phyloP scores from a whole-genome alignment of 1,140 invertebrate species.

The Panagrolaimus sp. region DNA sequence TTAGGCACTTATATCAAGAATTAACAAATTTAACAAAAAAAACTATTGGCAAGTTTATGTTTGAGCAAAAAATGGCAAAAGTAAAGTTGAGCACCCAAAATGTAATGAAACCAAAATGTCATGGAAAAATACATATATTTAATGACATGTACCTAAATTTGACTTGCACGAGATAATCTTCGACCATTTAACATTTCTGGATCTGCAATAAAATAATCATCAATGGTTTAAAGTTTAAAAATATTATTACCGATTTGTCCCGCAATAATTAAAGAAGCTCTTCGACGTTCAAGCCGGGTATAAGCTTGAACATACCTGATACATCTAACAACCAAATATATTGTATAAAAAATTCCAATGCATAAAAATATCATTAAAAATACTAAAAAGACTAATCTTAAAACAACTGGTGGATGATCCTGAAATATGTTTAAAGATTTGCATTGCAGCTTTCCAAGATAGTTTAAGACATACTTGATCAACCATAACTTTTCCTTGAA shows the following conservation, averaged over 20 bases:
- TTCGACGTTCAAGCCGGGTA: constrained; percentile 23
- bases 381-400: constrained; percentile 34
- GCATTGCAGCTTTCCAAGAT: neutral
- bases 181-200: constrained; percentile 12
- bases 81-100: no score
- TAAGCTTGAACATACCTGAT: constrained; percentile 27
- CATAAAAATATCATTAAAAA: constrained; percentile 35
- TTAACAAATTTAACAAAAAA: neutral
- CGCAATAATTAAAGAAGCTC: constrained; percentile 30
- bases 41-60: neutral
- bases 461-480: neutral
- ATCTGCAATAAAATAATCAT: neutral
- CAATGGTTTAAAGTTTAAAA: neutral
- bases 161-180: neutral
- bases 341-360: constrained; percentile 37
- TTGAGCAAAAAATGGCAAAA: neutral
- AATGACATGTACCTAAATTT: neutral
- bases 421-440: neutral
- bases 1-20: neutral
- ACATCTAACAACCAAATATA: constrained; percentile 31
- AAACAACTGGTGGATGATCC: constrained; percentile 28
- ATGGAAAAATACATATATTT: neutral
- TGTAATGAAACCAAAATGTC: neutral
- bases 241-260: constrained; percentile 30
- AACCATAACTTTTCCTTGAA: neutral